Evolutionary conservation across 2,797 vertebrate genomes (phyloP).

Genomic region (Notamacropus eugenii): DNA sequence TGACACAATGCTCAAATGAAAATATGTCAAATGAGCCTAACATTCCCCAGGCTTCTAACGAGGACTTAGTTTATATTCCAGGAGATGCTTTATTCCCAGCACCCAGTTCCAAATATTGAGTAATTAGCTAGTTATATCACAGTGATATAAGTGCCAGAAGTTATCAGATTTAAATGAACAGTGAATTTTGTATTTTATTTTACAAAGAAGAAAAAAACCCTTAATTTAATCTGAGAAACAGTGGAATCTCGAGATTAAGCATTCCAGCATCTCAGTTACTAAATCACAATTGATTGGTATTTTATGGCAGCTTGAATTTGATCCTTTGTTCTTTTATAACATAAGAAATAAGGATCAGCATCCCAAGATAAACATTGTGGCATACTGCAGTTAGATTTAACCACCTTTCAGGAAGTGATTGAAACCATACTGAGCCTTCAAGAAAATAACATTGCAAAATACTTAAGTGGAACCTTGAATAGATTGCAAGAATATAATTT

Average conservation of each 20-base stretch:
- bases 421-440: conserved; percentile 18
- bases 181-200: not conserved
- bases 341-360: conserved; percentile 35
- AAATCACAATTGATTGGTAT: not conserved
- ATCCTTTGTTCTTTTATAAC: conserved; percentile 14
- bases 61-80: not conserved
- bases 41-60: not conserved
- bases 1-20: conserved; percentile 42
- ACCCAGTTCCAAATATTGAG: conserved; percentile 8
- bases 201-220: not conserved
- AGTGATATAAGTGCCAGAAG: not conserved
- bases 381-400: conserved; percentile 8
- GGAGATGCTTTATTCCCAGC: not conserved
- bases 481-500: conserved; percentile 2
- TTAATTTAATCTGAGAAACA: conserved; percentile 9
- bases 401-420: conserved; percentile 43
- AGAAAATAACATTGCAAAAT: conserved; percentile 48
- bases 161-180: conserved; percentile 11
- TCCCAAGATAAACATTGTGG: conserved; percentile 19
- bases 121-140: conserved; percentile 39
- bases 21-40: conserved; percentile 11
- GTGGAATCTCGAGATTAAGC: conserved; percentile 13
- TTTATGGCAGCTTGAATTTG: conserved; percentile 10
- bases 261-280: conserved; percentile 28
- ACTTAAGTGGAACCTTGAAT: conserved; percentile 33